Base-by-base conservation (phyloP, 2,113 vertebrate genomes). In the Chascanopsetta lugubris region DNA sequence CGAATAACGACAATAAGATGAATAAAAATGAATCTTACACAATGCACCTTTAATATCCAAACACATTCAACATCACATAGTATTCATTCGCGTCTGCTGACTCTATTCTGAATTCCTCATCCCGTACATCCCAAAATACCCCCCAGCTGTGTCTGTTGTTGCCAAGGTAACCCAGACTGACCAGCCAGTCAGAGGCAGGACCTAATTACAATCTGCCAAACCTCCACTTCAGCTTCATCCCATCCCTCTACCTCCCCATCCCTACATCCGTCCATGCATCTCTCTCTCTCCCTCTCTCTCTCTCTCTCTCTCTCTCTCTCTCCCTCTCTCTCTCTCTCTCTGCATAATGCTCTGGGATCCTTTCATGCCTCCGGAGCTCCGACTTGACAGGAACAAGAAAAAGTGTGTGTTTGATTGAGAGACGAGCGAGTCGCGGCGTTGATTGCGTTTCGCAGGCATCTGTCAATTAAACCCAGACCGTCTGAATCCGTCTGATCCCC, bases 151-250 rank as follows among this genome's bases (percentile, higher is more conserved):
- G 27, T 69, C 42, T 36, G 43, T 34, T 46, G 79, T 87, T 86
- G 79, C 77, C 63, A 64, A 40, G 75, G 80, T 85, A 77, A 86
- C 80, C 48, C 59, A 65, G 77, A 83, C 76, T 50, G 54, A 65
- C 62, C 76, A 79, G 60, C 67, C 80, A 71, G 53, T 72, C 21
- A 5, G 17, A 67, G 76, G 58, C 57, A 71, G 70, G 66, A 46
- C 63, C 79, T 86, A 76, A 88, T 86, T 88, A 66, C 68, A 75
- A 70, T 74, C 26, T 74, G 30, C 57, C 77, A 46, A n/a, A 58
- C 59, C 32, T 77, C 22, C 8, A 3, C 55, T 18, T 21, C 50
- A 7, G 5, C 21, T 65, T 51, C 29, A 11, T 46, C 32, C 51
- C 25, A 25, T 48, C 26, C 55, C 20, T 54, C 64, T 64, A 22